Base-by-base conservation (phyloP, 2,888 invertebrate genomes). In the Empis livida region DNA sequence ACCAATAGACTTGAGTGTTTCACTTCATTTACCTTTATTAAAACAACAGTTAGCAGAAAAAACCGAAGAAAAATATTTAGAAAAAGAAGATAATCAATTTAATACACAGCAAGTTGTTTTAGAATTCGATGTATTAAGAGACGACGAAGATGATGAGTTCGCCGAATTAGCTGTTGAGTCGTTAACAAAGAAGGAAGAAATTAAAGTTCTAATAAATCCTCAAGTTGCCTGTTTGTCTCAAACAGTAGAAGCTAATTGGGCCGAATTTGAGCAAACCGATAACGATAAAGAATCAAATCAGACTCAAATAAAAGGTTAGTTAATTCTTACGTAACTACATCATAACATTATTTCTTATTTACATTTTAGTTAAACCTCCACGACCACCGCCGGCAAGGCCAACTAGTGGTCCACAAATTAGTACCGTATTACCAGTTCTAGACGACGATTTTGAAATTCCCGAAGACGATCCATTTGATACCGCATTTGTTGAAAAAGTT, bases 381-480 rank as follows among this genome's bases (percentile, higher is more conserved):
- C 64, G 67, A 27, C 71, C 71, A 15, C 63, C 62, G n/a, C 66
- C 70, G 27, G 61, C 59, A 8, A 58, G 71, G 54, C 61, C 70
- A 8, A 48, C 49, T 1, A 53, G 53, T 15, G 65, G 67, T 13
- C 65, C 64, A 2, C 65, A 67, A 35, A 63, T 65, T 43, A 57
- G 61, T 1, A 59, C 60, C 13, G 63, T 61, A 9, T 62, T 63
- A 1, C 58, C 60, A 11, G 61, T 60, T 49, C 54, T 63, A 1
- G 63, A 63, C 46, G 63, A 65, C 44, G 76, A 77, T 53, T 75
- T 77, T 58, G 79, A 78, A 57, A 53, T 60, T 38, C 71, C 71
- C 44, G 89, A 63, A 47, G 66, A 65, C 62, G 69, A 90, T 75
- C 90, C 90, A 0, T 90, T 90, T 59, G 89, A 90, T 60, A 90